Conservation (phyloP, 2,113 vertebrate genomes). For the Hydropotes inermis region DNA sequence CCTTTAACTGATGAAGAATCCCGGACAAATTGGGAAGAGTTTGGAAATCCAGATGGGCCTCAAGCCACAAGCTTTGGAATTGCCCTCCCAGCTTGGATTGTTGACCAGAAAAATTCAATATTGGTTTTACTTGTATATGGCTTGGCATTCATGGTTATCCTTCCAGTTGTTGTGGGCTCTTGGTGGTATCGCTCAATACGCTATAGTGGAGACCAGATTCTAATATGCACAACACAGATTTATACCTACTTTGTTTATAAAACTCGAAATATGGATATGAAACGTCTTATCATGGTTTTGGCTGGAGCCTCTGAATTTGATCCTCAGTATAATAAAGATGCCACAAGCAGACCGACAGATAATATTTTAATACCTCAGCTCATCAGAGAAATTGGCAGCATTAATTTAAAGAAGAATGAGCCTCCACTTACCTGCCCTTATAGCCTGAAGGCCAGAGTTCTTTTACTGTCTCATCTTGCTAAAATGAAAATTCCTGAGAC, state of each 20-base stretch:
- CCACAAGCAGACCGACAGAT: constrained; percentile 95
- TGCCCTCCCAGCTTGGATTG: no score
- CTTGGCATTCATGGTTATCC: constrained; percentile 99
- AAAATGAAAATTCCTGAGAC: constrained; percentile 95
- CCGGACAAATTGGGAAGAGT: no score
- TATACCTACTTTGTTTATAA: constrained; percentile 99
- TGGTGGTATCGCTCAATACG: constrained; percentile 99
- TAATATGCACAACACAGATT: constrained; percentile 98
- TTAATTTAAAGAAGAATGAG: constrained; percentile 99
- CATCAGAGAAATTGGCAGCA: constrained; percentile 97
- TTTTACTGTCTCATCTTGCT: constrained; percentile 92
- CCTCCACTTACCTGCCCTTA: constrained; percentile 98
- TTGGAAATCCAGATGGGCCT: no score
- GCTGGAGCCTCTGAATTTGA: constrained; percentile 97
- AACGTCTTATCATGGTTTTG: constrained; percentile 95
- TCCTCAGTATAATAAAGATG: constrained; percentile 98
- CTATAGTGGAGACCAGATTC: constrained; percentile 98
- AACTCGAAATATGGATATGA: constrained; percentile 99
- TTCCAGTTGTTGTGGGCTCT: constrained; percentile 98
- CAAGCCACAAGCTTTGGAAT: no score
- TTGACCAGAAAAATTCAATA: no score
- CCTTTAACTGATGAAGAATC: no score
- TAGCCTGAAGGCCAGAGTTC: constrained; percentile 96
- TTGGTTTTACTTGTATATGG: constrained; percentile 98
- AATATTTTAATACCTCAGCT: constrained; percentile 97